Evolutionary conservation across 2,797 vertebrate genomes (phyloP).

Genomic region (Spizella passerina): DNA sequence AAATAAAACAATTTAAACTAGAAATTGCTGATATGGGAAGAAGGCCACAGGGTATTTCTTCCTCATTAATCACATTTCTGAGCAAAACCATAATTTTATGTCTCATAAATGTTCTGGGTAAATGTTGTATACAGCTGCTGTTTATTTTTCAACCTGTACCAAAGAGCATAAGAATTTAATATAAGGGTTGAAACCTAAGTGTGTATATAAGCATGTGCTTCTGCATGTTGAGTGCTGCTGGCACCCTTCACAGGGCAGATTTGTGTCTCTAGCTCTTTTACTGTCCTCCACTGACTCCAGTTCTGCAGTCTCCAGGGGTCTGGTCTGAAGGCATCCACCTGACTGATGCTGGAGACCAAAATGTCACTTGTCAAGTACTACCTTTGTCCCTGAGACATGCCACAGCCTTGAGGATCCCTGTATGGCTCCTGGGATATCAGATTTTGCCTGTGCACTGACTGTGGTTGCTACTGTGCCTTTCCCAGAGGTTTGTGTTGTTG

Average conservation of each 20-base stretch:
- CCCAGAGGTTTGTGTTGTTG: neutral
- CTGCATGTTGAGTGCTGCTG: neutral
- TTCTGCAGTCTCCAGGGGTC: neutral
- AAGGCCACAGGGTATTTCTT: neutral
- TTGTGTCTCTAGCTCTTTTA: neutral
- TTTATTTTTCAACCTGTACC: neutral
- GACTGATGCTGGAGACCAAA: neutral
- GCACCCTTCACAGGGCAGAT: accelerated
- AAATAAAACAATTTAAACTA: neutral
- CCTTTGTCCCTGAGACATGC: neutral
- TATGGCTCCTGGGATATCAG: neutral
- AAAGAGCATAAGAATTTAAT: neutral
- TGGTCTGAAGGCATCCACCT: neutral
- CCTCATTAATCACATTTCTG: neutral
- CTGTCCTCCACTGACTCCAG: neutral
- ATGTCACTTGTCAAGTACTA: neutral
- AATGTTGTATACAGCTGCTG: neutral
- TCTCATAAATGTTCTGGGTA: neutral
- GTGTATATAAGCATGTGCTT: neutral
- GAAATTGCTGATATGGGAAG: neutral
- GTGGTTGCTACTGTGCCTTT: neutral
- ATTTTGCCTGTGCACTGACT: neutral
- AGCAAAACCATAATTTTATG: neutral
- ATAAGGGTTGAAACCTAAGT: neutral
- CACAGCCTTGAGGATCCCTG: neutral